Percentiles rank a stretch among this genome's conserved stretches.
Conservation (phyloP, 2,888 invertebrate species). For the Thysanoteuthis rhombus region DNA sequence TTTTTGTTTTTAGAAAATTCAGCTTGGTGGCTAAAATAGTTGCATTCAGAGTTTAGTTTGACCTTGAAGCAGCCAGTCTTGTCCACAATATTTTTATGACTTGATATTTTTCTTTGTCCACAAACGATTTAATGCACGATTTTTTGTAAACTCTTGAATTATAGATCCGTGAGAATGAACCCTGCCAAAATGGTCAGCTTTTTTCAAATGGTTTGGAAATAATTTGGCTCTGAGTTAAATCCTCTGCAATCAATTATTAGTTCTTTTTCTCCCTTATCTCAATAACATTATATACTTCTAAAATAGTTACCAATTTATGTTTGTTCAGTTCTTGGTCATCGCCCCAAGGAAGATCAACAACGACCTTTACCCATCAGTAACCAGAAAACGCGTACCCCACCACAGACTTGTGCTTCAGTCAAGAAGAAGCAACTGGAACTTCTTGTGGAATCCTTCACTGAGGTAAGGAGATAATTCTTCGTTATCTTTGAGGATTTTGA, state of each 20-base stretch:
- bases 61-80: no score
- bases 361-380: conserved; percentile 68
- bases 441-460: conserved; percentile 60
- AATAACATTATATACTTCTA: background rate
- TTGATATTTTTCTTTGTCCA: background rate
- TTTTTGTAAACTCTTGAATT: no score
- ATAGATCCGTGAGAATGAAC: no score
- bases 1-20: no score
- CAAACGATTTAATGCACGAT: no score
- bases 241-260: background rate
- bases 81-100: background rate
- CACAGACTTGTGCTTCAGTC: conserved; percentile 70
- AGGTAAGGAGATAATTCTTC: conserved; percentile 45
- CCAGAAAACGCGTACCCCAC: conserved; percentile 69
- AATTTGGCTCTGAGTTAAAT: no score
- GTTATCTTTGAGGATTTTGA: background rate
- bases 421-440: conserved; percentile 52
- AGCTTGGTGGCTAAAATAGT: no score
- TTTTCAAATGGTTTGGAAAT: no score
- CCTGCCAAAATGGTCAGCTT: no score
- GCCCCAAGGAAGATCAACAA: conserved; percentile 52
- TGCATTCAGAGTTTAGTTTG: no score
- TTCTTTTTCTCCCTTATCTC: background rate
- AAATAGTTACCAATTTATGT: background rate
- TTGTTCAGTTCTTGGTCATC: conserved; percentile 76